phyloP scores from a whole-genome alignment of 2,797 vertebrate species.

The Gymnothorax javanicus region DNA sequence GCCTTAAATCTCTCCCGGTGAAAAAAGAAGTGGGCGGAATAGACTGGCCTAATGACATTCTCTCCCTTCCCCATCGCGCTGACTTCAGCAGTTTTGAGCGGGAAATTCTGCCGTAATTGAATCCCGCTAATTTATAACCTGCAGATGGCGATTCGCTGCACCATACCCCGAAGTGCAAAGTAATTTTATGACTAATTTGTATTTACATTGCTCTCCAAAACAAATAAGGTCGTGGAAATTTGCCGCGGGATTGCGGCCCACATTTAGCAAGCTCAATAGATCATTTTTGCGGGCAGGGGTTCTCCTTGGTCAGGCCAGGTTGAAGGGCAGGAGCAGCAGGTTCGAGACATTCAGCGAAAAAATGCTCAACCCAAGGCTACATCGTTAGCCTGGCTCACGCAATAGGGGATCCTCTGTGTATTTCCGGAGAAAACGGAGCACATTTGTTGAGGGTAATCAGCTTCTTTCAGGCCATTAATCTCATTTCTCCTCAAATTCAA shows the following conservation, averaged over 20 bases:
- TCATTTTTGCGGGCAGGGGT: slow-evolving; percentile 25
- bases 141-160: slow-evolving; percentile 40
- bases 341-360: slow-evolving; percentile 18
- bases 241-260: slow-evolving; percentile 30
- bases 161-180: slow-evolving; percentile 41
- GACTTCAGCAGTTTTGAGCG: slow-evolving; percentile 36
- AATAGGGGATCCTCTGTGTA: slow-evolving; percentile 21
- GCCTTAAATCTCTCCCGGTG: slow-evolving; percentile 16
- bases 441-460: slow-evolving; percentile 38
- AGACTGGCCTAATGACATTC: slow-evolving; percentile 30
- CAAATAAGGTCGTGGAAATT: slow-evolving; percentile 39
- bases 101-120: slow-evolving; percentile 40
- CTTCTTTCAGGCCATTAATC: slow-evolving; percentile 38
- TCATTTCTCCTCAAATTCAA: slow-evolving; percentile 33
- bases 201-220: slow-evolving; percentile 35
- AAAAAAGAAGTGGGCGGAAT: slow-evolving; percentile 16
- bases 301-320: slow-evolving; percentile 14
- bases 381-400: slow-evolving; percentile 12
- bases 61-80: slow-evolving; percentile 22
- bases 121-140: slow-evolving; percentile 38
- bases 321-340: background rate
- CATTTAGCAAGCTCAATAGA: slow-evolving; percentile 25
- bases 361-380: background rate
- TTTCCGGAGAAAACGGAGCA: slow-evolving; percentile 22
- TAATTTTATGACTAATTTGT: slow-evolving; percentile 44